Conservation (phyloP, 2,113 vertebrate species). For the Eleginops maclovinus region DNA sequence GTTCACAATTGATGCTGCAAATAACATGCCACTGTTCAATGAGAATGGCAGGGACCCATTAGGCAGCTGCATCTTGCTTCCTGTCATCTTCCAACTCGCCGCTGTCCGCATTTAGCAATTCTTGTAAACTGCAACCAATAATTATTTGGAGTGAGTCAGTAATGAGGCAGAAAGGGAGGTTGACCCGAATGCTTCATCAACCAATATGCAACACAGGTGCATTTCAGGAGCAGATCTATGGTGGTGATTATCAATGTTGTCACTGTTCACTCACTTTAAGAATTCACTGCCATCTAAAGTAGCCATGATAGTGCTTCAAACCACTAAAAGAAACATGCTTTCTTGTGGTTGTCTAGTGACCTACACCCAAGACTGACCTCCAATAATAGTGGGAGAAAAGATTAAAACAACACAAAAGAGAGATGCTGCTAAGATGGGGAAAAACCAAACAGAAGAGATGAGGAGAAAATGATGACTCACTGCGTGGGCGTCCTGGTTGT, state of each 20-base stretch:
- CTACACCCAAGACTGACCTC: not conserved
- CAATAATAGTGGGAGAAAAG: not conserved
- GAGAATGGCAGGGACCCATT: constrained; percentile 40
- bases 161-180: not conserved
- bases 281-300: not conserved
- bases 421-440: constrained; percentile 1
- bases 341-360: not conserved
- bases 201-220: not conserved
- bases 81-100: constrained; percentile 26
- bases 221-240: not conserved
- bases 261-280: not conserved
- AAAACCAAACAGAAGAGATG: constrained; percentile 1
- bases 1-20: constrained; percentile 44
- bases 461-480: constrained; percentile 83
- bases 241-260: not conserved
- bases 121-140: constrained; percentile 20
- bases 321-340: not conserved
- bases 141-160: constrained; percentile 40
- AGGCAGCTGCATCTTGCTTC: constrained; percentile 39
- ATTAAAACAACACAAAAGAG: not conserved
- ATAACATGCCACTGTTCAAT: constrained; percentile 30
- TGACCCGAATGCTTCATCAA: constrained; percentile 12
- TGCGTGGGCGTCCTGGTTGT: constrained; percentile 85
- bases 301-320: not conserved
- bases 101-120: constrained; percentile 20